Evolutionary conservation across 2,888 invertebrate genomes (phyloP).

Genomic region (Boloria selene): DNA sequence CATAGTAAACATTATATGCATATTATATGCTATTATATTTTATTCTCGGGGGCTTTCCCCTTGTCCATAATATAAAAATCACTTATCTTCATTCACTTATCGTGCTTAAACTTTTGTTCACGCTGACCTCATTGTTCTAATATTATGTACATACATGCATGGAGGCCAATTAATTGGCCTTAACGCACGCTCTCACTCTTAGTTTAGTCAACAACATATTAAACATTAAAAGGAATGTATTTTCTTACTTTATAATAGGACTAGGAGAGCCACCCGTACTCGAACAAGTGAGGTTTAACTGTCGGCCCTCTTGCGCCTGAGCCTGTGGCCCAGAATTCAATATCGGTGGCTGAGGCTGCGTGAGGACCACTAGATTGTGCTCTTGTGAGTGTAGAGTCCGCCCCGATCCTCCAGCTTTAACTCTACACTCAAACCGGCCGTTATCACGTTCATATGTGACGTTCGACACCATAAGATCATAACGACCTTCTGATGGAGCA

Average conservation of each 20-base stretch:
- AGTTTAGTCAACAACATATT: too few species aligned
- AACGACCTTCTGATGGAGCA: conserved; percentile 90
- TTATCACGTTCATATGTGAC: conserved; percentile 95
- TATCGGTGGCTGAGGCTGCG: conserved; percentile 90
- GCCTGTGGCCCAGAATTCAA: conserved; percentile 89
- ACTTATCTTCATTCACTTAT: too few species aligned
- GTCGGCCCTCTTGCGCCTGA: conserved; percentile 90
- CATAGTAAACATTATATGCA: too few species aligned
- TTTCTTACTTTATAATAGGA: conserved; percentile 88
- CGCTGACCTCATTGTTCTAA: too few species aligned
- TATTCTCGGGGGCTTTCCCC: too few species aligned
- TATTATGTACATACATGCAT: too few species aligned
- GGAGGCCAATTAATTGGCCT: too few species aligned
- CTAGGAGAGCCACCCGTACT: conserved; percentile 95
- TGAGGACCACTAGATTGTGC: conserved; percentile 92
- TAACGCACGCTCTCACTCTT: too few species aligned
- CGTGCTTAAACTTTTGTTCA: too few species aligned
- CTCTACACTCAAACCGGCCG: conserved; percentile 94
- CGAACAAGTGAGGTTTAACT: conserved; percentile 89
- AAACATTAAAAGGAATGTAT: neutral
- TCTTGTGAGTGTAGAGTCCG: conserved; percentile 92
- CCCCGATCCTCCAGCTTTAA: conserved; percentile 92
- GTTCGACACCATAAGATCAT: conserved; percentile 94
- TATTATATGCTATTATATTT: too few species aligned
- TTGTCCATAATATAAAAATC: too few species aligned